A percentile compares a stretch with the other conserved stretches of the same genome.
Conservation (phyloP, 2,888 invertebrate genomes). For the Periphyllus acericola region DNA sequence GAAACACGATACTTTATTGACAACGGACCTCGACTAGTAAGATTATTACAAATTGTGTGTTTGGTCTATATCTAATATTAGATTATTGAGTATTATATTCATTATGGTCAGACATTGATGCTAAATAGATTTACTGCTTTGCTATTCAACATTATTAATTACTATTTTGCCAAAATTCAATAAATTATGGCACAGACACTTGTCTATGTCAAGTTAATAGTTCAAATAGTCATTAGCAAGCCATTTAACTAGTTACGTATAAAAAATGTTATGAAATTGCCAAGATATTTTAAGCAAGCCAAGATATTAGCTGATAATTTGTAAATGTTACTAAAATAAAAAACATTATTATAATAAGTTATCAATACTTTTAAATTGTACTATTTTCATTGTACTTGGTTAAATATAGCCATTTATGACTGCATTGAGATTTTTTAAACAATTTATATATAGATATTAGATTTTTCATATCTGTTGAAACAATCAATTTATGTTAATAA, state of each 20-base stretch:
- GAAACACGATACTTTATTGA: conserved; percentile 32
- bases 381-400: too few species aligned
- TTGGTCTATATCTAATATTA: conserved; percentile 30
- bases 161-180: conserved; percentile 27
- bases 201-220: conserved; percentile 2
- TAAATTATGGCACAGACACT: conserved; percentile 20
- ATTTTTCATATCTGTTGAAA: too few species aligned
- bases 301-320: neutral
- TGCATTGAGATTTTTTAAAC: too few species aligned
- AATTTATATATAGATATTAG: too few species aligned
- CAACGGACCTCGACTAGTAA: conserved; percentile 14
- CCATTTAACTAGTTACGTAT: conserved; percentile 11
- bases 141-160: conserved; percentile 20
- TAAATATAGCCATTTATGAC: too few species aligned
- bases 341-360: neutral
- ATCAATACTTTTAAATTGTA: neutral
- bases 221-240: conserved; percentile 32
- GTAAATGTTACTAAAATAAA: neutral
- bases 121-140: neutral
- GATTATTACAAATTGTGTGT: conserved; percentile 7
- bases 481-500: too few species aligned
- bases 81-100: neutral
- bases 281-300: conserved; percentile 27
- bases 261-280: conserved; percentile 30
- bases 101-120: neutral